Evolutionary conservation across 2,888 invertebrate genomes (phyloP).

Genomic region (Polylopha cassiicola): DNA sequence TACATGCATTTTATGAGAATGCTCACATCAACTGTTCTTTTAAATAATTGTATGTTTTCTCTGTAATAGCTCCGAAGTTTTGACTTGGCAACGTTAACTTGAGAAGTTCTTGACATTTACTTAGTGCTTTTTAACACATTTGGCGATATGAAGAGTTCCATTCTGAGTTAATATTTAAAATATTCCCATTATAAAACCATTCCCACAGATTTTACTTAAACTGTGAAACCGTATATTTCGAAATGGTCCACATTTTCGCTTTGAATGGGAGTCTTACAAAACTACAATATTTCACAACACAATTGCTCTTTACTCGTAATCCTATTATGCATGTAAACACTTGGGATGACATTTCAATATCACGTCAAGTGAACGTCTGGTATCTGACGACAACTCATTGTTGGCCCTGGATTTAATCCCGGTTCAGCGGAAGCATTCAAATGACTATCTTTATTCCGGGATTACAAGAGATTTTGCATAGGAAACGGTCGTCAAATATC

Average conservation of each 20-base stretch:
- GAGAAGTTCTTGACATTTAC: too few species aligned
- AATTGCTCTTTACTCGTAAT: constrained; percentile 56
- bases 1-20: constrained; percentile 23
- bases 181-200: too few species aligned
- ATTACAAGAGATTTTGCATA: constrained; percentile 73
- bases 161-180: too few species aligned
- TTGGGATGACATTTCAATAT: constrained; percentile 54
- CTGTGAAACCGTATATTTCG: too few species aligned
- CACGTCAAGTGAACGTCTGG: constrained; percentile 65
- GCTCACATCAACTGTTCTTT: constrained; percentile 1
- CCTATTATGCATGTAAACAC: constrained; percentile 69
- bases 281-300: constrained; percentile 49
- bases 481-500: constrained; percentile 69
- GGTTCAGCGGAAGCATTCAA: constrained; percentile 63
- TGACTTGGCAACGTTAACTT: too few species aligned
- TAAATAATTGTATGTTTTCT: constrained; percentile 6
- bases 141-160: too few species aligned
- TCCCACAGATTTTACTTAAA: too few species aligned
- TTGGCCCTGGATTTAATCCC: constrained; percentile 36
- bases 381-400: constrained; percentile 41
- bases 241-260: constrained; percentile 14
- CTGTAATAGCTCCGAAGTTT: not conserved
- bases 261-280: constrained; percentile 31
- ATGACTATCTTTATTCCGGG: constrained; percentile 68
- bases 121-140: too few species aligned